These are phyloP conservation scores for Sphaeridia pumilis DNA, from an alignment of 2,888 invertebrate species.

Conservation along the genomic window DNA sequence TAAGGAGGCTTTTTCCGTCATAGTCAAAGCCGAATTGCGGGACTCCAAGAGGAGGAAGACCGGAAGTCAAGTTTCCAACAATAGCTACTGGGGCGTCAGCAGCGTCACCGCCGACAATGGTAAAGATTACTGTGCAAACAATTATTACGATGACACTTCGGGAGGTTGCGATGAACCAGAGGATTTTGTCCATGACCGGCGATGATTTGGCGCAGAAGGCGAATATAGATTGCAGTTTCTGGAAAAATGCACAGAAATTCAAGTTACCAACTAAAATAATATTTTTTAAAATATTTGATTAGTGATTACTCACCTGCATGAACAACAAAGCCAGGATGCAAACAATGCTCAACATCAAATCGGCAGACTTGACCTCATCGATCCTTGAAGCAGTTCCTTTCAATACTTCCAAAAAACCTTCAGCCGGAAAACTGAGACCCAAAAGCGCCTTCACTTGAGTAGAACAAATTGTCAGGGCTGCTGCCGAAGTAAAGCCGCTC, in stretches of 20 bases:
- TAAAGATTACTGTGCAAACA: constrained; percentile 49
- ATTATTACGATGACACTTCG: constrained; percentile 66
- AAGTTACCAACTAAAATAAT: background rate
- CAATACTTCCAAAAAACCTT: constrained; percentile 68
- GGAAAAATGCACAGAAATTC: background rate
- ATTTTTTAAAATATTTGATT: background rate
- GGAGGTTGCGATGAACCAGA: constrained; percentile 62
- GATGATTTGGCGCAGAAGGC: constrained; percentile 18
- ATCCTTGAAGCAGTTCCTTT: constrained; percentile 57
- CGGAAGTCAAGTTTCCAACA: constrained; percentile 51
- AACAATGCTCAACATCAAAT: constrained; percentile 58
- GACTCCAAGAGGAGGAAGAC: constrained; percentile 51
- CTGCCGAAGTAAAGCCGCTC: constrained; percentile 73
- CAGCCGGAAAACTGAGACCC: constrained; percentile 57
- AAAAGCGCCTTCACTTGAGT: constrained; percentile 78
- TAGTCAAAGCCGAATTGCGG: constrained; percentile 49
- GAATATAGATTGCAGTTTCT: constrained; percentile 25
- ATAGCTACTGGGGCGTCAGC: constrained; percentile 10
- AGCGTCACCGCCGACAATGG: constrained; percentile 11
- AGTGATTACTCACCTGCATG: constrained; percentile 53
- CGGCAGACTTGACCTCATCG: constrained; percentile 54
- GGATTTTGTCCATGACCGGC: constrained; percentile 44
- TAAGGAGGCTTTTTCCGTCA: constrained; percentile 46
- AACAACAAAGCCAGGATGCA: constrained; percentile 63
- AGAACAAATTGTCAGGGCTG: constrained; percentile 73